These are phyloP conservation scores for Minunthozetes semirufus DNA, from an alignment of 2,888 invertebrate genomes.

Conservation along the genomic window DNA sequence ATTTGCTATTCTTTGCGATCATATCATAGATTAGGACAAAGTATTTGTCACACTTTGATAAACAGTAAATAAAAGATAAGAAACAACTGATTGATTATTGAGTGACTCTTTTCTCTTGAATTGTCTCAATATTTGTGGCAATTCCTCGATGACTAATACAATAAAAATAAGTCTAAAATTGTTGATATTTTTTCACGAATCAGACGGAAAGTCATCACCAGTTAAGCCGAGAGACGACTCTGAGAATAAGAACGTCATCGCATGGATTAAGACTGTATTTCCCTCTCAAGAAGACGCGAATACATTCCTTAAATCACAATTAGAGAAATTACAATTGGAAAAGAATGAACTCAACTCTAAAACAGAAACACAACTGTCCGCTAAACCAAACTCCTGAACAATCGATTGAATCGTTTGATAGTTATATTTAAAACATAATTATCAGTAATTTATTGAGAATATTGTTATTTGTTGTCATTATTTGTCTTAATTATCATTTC, in stretches of 20 bases:
- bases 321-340: conserved; percentile 10
- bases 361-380: neutral
- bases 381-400: neutral
- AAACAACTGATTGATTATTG: no score
- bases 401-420: neutral
- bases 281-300: conserved; percentile 1
- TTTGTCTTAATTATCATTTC: neutral
- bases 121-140: no score
- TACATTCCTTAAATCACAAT: conserved; percentile 9
- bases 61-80: no score
- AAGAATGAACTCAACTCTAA: neutral
- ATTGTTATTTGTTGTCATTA: neutral
- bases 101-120: no score
- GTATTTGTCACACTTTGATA: no score
- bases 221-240: neutral
- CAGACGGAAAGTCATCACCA: conserved; percentile 5
- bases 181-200: neutral
- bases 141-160: neutral
- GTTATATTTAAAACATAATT: neutral
- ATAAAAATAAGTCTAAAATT: neutral
- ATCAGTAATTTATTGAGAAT: neutral
- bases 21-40: no score
- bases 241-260: neutral
- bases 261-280: conserved; percentile 4
- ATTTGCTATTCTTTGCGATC: no score